Evolutionary conservation across 2,797 vertebrate species (phyloP), one percentile per base, ranked within the genome.

Genomic region (Anguilla megastoma): DNA sequence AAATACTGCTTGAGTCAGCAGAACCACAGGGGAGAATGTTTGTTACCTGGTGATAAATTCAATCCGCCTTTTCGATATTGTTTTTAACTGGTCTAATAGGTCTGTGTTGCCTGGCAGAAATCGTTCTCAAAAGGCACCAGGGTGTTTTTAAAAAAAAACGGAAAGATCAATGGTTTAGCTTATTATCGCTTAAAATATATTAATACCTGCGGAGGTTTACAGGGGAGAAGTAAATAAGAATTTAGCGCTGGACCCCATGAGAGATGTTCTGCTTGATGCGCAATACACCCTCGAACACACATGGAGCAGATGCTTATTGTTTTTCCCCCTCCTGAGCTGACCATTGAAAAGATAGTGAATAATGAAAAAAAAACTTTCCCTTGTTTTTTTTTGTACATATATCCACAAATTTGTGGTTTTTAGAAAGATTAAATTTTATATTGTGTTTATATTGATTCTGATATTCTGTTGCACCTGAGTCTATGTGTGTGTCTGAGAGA

Each of bases 61-160:
- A 45, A 18, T 41, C n/a, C 74, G 6, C 33, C 30, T 1, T 79
- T 79, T 41, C 33, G 1, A 18, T 41, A 41, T 79, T 79, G 74
- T 79, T 79, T 41, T 79, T 33, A 79, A 41, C 74, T 45, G 33
- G 36, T 79, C 41, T 79, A 79, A 79, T 79, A 41, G 36, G 74
- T 41, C 16, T 21, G 14, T 18, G 33, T 79, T 14, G 74, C 74
- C 0, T 41, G 33, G 74, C 30, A 41, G 33, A 1, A 74, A 79
- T 18, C 21, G 74, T 36, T 41, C 74, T 79, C 30, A 6, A 45
- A 79, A 79, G 33, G 74, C 74, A 41, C 33, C 33, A 45, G 33
- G 14, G 71, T 45, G 9, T 18, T 0, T 45, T 41, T 16, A 4
- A 63, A 45, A 36, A 36, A 33, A 21, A 41, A 79, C 33, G 18